Evolutionary conservation across 2,888 invertebrate genomes (phyloP), one percentile per base, ranked within the genome.

Genomic region (Cerceris rybyensis): DNA sequence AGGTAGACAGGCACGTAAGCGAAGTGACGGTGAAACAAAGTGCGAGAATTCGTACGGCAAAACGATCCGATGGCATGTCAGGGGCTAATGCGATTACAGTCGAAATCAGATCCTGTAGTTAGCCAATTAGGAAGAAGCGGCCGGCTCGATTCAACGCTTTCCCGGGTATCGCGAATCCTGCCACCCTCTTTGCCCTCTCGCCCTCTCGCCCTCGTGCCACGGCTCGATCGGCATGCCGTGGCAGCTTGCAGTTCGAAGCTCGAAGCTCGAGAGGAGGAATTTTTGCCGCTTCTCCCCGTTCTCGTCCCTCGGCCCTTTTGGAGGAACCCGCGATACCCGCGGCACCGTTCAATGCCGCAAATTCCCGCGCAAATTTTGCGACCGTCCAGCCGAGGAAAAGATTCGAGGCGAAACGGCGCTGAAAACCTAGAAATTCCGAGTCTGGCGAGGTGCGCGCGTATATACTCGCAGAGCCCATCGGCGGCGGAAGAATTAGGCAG

Each of bases 71-170:
- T 89, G 86, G 88, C 88, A 87, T 89, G 90, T 86, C 85, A 85
- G 86, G 79, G 76, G 85, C 83, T 88, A 89, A 90, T 89, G 85
- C 87, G 88, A 89, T 90, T 90, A 88, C 82, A 75, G 76, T 79
- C 86, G 90, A 90, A 90, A 90, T 89, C 88, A 87, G 90, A 90
- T 88, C 89, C 89, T 78, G 86, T 83, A 85, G 88, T 90, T 90
- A 88, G 85, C 86, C 89, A 90, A 90, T 90, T 89, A 90, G 82
- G 84, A 82, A 82, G 81, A 86, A 87, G 85, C 82, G 85, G 80
- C 83, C 65, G 70, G 67, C 61, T 57, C 61, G 67, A 73, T 80
- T 54, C 79, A 60, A 28, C 28, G 81, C 54, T 58, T 52, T 16
- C 17, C 13, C 50, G 50, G 9, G 50, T 13, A 55, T 52, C 52